Evolutionary conservation across 2,113 vertebrate species (phyloP).

Genomic region (Haplochromis vanheusdeni): DNA sequence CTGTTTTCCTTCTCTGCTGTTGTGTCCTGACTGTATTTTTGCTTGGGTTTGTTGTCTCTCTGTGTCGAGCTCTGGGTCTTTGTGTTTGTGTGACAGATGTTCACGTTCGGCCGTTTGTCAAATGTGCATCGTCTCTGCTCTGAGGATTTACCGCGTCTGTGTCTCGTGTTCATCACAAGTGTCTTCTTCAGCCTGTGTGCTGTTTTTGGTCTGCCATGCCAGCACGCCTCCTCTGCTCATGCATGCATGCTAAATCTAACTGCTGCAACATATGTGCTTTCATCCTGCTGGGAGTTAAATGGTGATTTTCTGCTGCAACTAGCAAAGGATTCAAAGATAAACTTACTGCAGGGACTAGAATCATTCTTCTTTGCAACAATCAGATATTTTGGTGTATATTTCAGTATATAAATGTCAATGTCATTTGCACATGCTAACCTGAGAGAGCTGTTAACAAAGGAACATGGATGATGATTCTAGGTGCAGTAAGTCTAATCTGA

Average conservation of each 20-base stretch:
- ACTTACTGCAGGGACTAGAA: not conserved
- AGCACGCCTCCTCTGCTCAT: slow-evolving; percentile 45
- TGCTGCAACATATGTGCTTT: not conserved
- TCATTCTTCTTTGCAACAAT: not conserved
- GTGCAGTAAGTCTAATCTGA: slow-evolving; percentile 6
- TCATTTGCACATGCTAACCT: not conserved
- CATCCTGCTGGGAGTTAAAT: slow-evolving; percentile 1
- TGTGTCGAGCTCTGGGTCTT: not conserved
- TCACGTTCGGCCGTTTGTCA: not conserved
- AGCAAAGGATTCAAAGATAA: slow-evolving; percentile 9
- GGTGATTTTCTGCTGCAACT: slow-evolving; percentile 26
- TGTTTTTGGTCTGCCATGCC: slow-evolving; percentile 61
- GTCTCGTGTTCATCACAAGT: not conserved
- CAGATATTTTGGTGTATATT: not conserved
- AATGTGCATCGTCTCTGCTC: not conserved
- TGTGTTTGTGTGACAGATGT: not conserved
- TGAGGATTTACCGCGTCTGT: not conserved
- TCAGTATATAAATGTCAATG: not conserved
- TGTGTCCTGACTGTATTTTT: not conserved
- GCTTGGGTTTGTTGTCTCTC: not conserved
- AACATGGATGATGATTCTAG: not conserved
- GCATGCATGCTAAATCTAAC: slow-evolving; percentile 47
- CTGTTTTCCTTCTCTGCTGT: not conserved
- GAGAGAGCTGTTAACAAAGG: not conserved
- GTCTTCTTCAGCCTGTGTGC: slow-evolving; percentile 18